Base-by-base conservation (phyloP, 2,888 invertebrate genomes). In the Autographa pulchrina region DNA sequence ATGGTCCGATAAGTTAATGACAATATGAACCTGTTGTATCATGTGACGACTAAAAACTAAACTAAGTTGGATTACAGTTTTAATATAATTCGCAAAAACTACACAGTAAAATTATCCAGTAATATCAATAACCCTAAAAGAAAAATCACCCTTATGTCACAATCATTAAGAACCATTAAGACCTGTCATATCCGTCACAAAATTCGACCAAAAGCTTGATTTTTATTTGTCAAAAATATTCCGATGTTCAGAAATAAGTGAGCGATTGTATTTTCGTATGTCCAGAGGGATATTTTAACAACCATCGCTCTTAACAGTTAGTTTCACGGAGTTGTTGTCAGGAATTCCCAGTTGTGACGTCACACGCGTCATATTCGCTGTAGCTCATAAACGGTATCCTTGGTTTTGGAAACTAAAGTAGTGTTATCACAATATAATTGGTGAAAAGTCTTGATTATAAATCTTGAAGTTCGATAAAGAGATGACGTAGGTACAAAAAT, bases 201-300 rank as follows among this genome's bases (percentile, higher is more conserved):
- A 72, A 66, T 38, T 74, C 18, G 54, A 43, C 63, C 41, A 65
- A 70, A 62, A 66, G 52, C 32, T 41, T 70, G 32, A 65, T 82
- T 48, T 64, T 60, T 82, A 69, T 64, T 62, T 73, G 69, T 82
- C 70, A 73, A 67, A 58, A 65, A 63, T 63, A 82, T 73, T 75
- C 65, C 68, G 69, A 80, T 62, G 16, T 68, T 59, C 32, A 56
- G 62, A 69, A 52, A 58, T 78, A 74, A 82, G 68, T 81, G 83
- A 82, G 70, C 68, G 83, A 80, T 81, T 62, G 62, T 41, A 25
- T 63, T 71, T 60, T 31, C n/a, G 62, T n/a, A n/a, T 25, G 56
- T 54, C 76, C 62, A 13, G 13, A 25, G 69, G 62, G 64, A 63
- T 43, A 62, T 62, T 73, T 65, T 59, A 16, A 43, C 35, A 64